A percentile compares a stretch with the other conserved stretches of the same genome.
These are phyloP conservation scores for Pedetes capensis DNA, from an alignment of 2,113 vertebrate genomes.

Conservation along the genomic window DNA sequence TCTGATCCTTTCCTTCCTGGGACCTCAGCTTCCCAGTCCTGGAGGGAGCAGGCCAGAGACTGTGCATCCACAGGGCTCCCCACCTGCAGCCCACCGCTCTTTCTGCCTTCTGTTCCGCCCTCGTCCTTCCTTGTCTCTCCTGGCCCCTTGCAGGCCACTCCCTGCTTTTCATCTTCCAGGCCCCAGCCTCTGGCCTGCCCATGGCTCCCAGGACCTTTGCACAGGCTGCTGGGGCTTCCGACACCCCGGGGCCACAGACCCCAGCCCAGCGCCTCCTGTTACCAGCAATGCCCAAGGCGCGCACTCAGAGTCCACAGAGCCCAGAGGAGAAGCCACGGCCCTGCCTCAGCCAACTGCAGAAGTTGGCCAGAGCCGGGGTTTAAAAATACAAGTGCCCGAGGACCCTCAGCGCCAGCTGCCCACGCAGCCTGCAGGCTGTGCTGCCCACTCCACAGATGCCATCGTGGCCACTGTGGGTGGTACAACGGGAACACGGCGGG, in stretches of 20 bases:
- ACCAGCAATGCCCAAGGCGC: background rate
- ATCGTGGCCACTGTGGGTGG: constrained; percentile 40
- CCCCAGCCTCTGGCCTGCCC: background rate
- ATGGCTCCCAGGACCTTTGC: background rate
- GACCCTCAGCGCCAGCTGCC: constrained; percentile 32
- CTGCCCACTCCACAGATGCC: constrained; percentile 71
- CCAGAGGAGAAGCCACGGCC: background rate
- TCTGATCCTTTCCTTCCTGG: background rate
- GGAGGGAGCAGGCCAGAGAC: background rate
- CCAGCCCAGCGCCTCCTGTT: background rate
- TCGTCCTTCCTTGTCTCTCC: background rate
- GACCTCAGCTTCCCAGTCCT: background rate
- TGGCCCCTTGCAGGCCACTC: background rate
- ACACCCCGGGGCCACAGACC: background rate
- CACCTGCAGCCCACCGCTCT: background rate
- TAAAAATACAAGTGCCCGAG: constrained; percentile 60
- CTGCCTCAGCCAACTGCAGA: background rate
- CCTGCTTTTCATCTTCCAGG: background rate
- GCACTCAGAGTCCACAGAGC: background rate
- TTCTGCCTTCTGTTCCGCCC: background rate
- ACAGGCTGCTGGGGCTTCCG: background rate
- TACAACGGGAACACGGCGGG: constrained; percentile 41
- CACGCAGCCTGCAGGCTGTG: constrained; percentile 58
- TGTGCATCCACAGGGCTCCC: background rate
- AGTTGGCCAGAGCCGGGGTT: background rate